Percentiles rank a stretch among this genome's conserved stretches.
phyloP scores from a whole-genome alignment of 2,797 vertebrate genomes.

The Phoxinus dragarum region DNA sequence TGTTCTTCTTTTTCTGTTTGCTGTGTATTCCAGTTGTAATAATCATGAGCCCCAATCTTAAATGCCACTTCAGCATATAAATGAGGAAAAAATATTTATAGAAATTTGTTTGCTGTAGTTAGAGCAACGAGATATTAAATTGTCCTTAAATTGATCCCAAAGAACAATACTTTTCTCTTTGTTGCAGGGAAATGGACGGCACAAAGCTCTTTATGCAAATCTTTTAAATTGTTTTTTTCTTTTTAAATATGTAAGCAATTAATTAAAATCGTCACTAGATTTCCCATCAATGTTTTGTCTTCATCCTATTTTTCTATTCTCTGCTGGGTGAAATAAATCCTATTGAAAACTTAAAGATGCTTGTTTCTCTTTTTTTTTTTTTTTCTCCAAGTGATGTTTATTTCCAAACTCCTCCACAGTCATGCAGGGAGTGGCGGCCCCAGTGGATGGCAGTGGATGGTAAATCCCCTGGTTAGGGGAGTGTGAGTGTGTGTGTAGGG shows the following conservation, averaged over 20 bases:
- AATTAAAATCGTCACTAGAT: constrained; percentile 83
- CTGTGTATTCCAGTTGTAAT: constrained; percentile 77
- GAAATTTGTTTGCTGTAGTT: constrained; percentile 82
- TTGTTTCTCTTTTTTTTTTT: constrained; percentile 61
- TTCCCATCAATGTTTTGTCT: constrained; percentile 82
- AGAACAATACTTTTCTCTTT: constrained; percentile 83
- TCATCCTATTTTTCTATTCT: constrained; percentile 86
- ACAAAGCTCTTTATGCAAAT: constrained; percentile 87
- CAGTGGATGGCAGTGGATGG: constrained; percentile 45
- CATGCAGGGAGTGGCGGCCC: constrained; percentile 56
- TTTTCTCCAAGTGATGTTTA: constrained; percentile 52
- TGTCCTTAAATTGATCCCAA: constrained; percentile 83
- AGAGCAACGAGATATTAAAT: constrained; percentile 83
- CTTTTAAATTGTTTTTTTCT: constrained; percentile 76
- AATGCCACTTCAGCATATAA: constrained; percentile 85
- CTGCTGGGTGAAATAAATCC: constrained; percentile 83
- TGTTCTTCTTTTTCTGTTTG: constrained; percentile 71
- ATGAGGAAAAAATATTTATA: constrained; percentile 86
- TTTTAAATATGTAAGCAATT: constrained; percentile 76
- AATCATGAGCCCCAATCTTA: constrained; percentile 76
- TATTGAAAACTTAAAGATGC: constrained; percentile 69
- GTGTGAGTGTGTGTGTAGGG: constrained; percentile 56
- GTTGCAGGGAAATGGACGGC: constrained; percentile 83
- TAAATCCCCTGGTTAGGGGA: constrained; percentile 56
- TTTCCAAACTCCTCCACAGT: constrained; percentile 64